Conservation (phyloP, 2,113 vertebrate genomes). For the Rhinogobius similis region DNA sequence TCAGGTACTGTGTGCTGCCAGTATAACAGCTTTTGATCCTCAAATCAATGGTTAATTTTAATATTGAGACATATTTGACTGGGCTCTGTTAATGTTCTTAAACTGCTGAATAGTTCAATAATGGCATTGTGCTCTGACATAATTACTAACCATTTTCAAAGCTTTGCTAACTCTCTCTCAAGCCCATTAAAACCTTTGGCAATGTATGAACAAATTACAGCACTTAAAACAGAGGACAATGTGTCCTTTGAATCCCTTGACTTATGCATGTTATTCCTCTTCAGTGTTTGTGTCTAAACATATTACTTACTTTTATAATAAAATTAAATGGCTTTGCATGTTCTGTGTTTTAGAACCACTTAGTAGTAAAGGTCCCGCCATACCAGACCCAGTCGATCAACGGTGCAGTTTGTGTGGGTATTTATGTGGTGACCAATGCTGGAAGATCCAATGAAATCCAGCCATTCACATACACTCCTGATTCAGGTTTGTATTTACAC, state of each 20-base stretch:
- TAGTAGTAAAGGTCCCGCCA: conserved; percentile 95
- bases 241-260: neutral
- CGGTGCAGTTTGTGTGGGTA: conserved; percentile 88
- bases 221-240: neutral
- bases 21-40: conserved; percentile 11
- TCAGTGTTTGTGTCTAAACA: neutral
- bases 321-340: neutral
- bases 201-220: conserved; percentile 22
- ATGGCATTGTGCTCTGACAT: conserved; percentile 67
- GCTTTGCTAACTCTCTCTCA: conserved; percentile 44
- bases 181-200: conserved; percentile 45
- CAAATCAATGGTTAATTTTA: conserved; percentile 29
- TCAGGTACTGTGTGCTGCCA: conserved; percentile 82
- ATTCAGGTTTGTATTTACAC: conserved; percentile 81
- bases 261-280: neutral
- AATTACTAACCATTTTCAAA: conserved; percentile 48
- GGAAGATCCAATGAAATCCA: conserved; percentile 95
- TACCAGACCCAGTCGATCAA: conserved; percentile 90
- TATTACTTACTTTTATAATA: neutral
- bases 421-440: conserved; percentile 95
- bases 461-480: conserved; percentile 95
- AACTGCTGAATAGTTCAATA: conserved; percentile 57
- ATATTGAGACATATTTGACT: conserved; percentile 43
- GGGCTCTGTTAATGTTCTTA: conserved; percentile 66
- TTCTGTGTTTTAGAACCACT: conserved; percentile 85